Evolutionary conservation across 2,797 vertebrate species (phyloP).

Genomic region (Meda fulgida): DNA sequence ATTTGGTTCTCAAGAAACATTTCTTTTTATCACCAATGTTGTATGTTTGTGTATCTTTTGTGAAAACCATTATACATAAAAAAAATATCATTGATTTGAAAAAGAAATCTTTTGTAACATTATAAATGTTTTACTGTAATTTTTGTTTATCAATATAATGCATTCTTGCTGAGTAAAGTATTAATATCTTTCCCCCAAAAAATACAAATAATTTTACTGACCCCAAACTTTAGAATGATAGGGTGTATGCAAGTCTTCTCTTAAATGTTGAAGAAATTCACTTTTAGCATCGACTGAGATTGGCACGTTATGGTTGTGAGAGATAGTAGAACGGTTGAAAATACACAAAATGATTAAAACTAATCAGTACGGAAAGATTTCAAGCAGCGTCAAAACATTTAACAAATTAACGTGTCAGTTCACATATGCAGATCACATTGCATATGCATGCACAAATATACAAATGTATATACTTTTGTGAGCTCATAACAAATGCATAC

Average conservation of each 20-base stretch:
- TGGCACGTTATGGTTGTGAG: constrained; percentile 8
- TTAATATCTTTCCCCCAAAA: neutral
- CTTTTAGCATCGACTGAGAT: neutral
- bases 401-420: neutral
- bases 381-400: neutral
- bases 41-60: neutral
- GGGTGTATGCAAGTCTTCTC: neutral
- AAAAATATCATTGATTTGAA: too few species aligned
- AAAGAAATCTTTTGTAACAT: too few species aligned
- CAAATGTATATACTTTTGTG: neutral
- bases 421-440: neutral
- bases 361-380: constrained; percentile 12
- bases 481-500: neutral
- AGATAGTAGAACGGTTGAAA: constrained; percentile 18
- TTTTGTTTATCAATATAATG: neutral
- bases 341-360: constrained; percentile 15
- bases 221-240: neutral
- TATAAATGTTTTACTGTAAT: neutral
- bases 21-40: neutral
- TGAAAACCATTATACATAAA: neutral
- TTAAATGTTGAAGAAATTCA: neutral
- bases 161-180: neutral
- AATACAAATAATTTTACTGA: neutral
- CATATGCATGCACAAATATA: neutral
- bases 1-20: neutral